Evolutionary conservation across 1,140 invertebrate species (phyloP).

Genomic region (Brachionus sp.): DNA sequence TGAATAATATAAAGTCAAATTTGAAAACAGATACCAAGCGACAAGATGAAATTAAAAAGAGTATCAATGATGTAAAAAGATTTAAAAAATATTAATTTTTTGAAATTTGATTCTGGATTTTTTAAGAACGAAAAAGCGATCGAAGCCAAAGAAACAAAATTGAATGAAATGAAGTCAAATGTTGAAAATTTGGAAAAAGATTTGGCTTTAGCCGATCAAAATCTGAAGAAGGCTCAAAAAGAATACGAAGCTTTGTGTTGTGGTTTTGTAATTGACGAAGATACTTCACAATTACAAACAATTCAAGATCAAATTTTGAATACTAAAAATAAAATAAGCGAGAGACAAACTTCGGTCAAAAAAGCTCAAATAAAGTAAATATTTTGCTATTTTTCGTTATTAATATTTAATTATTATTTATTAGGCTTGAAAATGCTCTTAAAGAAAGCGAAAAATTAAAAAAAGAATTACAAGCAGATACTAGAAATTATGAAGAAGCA

Average conservation of each 20-base stretch:
- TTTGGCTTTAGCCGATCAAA: conserved; percentile 7
- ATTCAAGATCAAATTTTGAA: conserved; percentile 45
- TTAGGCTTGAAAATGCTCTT: conserved; percentile 1
- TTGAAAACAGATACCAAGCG: conserved; percentile 11
- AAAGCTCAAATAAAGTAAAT: conserved; percentile 38
- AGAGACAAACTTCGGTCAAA: conserved; percentile 36
- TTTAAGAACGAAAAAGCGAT: conserved; percentile 27
- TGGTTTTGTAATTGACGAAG: conserved; percentile 38
- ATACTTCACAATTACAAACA: conserved; percentile 11
- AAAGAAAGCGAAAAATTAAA: conserved; percentile 35
- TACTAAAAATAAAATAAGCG: conserved; percentile 41
- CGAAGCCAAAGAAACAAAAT: conserved; percentile 20
- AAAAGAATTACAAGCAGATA: conserved; percentile 25
- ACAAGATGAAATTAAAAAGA: conserved; percentile 13
- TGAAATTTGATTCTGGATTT: not conserved
- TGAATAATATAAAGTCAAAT: conserved; percentile 27
- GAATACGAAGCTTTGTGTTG: conserved; percentile 40
- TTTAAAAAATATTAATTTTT: not conserved
- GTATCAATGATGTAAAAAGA: conserved; percentile 16
- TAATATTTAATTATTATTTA: not conserved
- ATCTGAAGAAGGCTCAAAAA: conserved; percentile 27
- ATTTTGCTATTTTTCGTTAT: not conserved
- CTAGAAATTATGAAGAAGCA: conserved; percentile 15
- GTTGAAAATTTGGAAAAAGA: conserved; percentile 29
- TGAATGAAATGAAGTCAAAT: conserved; percentile 39